phyloP scores from a whole-genome alignment of 2,888 invertebrate species.

The Tillus elongatus region DNA sequence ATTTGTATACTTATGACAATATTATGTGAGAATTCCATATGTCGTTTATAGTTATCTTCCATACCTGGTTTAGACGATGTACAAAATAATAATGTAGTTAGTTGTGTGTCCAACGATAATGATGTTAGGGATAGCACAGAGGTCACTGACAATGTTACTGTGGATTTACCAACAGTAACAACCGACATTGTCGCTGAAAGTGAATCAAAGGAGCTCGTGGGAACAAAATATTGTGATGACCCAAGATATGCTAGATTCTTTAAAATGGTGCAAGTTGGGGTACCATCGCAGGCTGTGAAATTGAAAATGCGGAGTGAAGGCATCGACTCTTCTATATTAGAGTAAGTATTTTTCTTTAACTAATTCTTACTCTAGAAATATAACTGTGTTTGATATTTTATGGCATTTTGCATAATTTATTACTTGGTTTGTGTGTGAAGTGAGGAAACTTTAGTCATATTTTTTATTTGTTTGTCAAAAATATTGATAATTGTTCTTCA shows the following conservation, averaged over 20 bases:
- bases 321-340: conserved; percentile 63
- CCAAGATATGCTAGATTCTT: conserved; percentile 68
- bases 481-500: too few species aligned
- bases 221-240: conserved; percentile 46
- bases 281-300: conserved; percentile 72
- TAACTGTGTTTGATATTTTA: too few species aligned
- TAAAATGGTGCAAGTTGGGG: conserved; percentile 85
- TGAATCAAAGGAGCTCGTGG: conserved; percentile 17
- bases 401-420: too few species aligned
- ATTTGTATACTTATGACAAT: too few species aligned
- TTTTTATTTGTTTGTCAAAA: too few species aligned
- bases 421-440: too few species aligned
- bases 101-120: neutral
- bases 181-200: conserved; percentile 21
- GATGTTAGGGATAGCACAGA: conserved; percentile 11
- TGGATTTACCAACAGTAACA: conserved; percentile 11
- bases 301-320: conserved; percentile 76
- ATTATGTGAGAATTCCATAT: too few species aligned
- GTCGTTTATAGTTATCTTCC: conserved; percentile 45
- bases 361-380: too few species aligned
- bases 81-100: conserved; percentile 7
- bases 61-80: conserved; percentile 43
- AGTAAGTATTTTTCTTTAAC: conserved; percentile 42
- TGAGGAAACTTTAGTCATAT: too few species aligned
- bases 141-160: conserved; percentile 14